Evolutionary conservation across 1,140 invertebrate species (phyloP).

Genomic region (Drosophila leontia): DNA sequence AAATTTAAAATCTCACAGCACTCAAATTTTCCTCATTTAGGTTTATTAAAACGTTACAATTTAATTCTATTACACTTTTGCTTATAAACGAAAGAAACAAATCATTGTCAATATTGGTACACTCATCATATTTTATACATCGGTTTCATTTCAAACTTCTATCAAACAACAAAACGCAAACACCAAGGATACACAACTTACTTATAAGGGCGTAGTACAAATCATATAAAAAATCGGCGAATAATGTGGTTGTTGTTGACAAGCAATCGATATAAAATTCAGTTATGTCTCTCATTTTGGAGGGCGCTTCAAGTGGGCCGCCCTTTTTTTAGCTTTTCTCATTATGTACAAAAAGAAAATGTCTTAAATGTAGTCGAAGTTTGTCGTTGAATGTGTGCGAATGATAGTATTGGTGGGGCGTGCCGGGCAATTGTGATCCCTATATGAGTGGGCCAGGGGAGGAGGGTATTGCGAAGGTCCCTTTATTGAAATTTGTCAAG

Average conservation of each 20-base stretch:
- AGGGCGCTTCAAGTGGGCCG: conserved; percentile 51
- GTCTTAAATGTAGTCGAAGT: conserved; percentile 66
- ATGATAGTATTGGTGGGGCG: conserved; percentile 42
- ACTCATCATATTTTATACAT: conserved; percentile 82
- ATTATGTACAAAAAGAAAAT: conserved; percentile 78
- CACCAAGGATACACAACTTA: conserved; percentile 74
- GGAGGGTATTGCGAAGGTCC: conserved; percentile 73
- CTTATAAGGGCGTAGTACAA: conserved; percentile 59
- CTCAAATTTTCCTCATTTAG: conserved; percentile 54
- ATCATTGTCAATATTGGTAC: conserved; percentile 81
- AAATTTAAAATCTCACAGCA: conserved; percentile 12
- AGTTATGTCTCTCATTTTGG: conserved; percentile 72
- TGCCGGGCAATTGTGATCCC: conserved; percentile 26
- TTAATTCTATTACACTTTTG: conserved; percentile 83
- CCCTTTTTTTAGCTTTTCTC: conserved; percentile 40
- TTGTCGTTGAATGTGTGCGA: conserved; percentile 73
- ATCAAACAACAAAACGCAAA: conserved; percentile 79
- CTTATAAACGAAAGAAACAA: conserved; percentile 84
- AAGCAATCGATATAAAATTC: conserved; percentile 68
- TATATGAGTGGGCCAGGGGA: conserved; percentile 42
- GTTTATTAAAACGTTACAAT: conserved; percentile 83
- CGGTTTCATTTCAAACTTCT: conserved; percentile 73
- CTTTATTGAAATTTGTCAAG: conserved; percentile 71
- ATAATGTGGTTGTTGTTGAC: conserved; percentile 58
- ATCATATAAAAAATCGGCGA: conserved; percentile 60